Percentiles rank a stretch among this genome's conserved stretches.
These are phyloP conservation scores for Platycheirus rosarum DNA, from an alignment of 2,888 invertebrate genomes.

Conservation along the genomic window DNA sequence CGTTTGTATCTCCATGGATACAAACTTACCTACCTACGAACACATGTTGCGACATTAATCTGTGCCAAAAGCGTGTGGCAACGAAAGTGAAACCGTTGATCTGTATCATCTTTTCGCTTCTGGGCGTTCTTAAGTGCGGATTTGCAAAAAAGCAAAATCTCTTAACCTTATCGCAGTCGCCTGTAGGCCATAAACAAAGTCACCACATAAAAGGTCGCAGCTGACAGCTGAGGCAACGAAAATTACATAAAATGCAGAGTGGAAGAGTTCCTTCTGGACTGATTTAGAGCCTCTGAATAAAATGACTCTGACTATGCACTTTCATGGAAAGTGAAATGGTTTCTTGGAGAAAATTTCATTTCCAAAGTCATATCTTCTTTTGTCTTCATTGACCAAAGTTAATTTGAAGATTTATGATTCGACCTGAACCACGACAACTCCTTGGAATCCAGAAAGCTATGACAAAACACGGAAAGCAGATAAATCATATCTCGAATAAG, in stretches of 20 bases:
- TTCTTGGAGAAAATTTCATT: slow-evolving; percentile 24
- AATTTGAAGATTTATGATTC: slow-evolving; percentile 68
- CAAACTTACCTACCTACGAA: background rate
- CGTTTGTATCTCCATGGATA: background rate
- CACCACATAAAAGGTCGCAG: slow-evolving; percentile 44
- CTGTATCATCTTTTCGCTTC: slow-evolving; percentile 17
- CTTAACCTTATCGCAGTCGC: slow-evolving; percentile 1
- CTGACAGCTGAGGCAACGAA: background rate
- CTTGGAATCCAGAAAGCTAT: slow-evolving; percentile 23
- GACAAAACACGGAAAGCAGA: slow-evolving; percentile 67
- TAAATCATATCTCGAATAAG: slow-evolving; percentile 63
- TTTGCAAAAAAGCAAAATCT: slow-evolving; percentile 32
- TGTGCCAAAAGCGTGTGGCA: slow-evolving; percentile 48
- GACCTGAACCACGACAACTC: slow-evolving; percentile 59
- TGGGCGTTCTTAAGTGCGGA: slow-evolving; percentile 44
- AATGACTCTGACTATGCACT: slow-evolving; percentile 4
- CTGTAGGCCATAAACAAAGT: slow-evolving; percentile 13
- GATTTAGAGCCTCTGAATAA: slow-evolving; percentile 20
- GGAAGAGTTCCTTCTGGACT: slow-evolving; percentile 10
- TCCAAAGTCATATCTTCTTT: slow-evolving; percentile 6
- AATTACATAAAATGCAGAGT: slow-evolving; percentile 42
- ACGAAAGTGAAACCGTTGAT: slow-evolving; percentile 64
- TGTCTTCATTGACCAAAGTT: slow-evolving; percentile 38
- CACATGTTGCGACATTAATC: slow-evolving; percentile 21
- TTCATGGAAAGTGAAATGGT: slow-evolving; percentile 25